Percentiles rank a stretch among this genome's conserved stretches.
Evolutionary conservation across 2,113 vertebrate genomes (phyloP).

Genomic region (Misgurnus mizolepis): DNA sequence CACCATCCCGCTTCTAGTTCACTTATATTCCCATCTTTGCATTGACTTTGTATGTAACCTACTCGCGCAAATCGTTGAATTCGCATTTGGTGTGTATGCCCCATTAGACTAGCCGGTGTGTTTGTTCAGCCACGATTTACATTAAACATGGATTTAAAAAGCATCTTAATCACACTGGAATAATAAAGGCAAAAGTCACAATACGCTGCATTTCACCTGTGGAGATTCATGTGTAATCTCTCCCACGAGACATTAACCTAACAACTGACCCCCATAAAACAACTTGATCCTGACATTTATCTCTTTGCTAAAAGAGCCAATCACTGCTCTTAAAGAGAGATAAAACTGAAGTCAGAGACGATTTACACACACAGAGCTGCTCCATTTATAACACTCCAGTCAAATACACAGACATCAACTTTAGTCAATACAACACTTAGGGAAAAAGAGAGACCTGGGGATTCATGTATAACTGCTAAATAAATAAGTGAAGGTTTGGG

Average conservation of each 20-base stretch:
- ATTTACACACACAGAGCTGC: neutral
- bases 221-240: constrained; percentile 38
- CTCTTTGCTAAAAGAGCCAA: constrained; percentile 34
- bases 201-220: constrained; percentile 15
- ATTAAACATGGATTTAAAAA: constrained; percentile 71
- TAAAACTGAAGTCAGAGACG: constrained; percentile 8
- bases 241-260: constrained; percentile 50
- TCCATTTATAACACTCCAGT: constrained; percentile 4
- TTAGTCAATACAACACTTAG: neutral
- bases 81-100: too few species aligned
- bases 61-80: too few species aligned
- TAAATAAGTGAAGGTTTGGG: too few species aligned
- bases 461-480: too few species aligned
- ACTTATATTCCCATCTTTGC: too few species aligned
- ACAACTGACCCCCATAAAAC: constrained; percentile 48
- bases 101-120: constrained; percentile 47
- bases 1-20: too few species aligned
- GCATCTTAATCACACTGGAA: constrained; percentile 63
- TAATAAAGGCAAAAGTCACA: constrained; percentile 72
- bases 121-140: constrained; percentile 74
- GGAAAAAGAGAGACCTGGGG: too few species aligned
- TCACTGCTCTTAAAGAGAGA: neutral
- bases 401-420: neutral
- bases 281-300: constrained; percentile 46
- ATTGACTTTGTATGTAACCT: too few species aligned